Conservation (phyloP, 1,140 invertebrate genomes). For the Pseudomyrmex pallidus region DNA sequence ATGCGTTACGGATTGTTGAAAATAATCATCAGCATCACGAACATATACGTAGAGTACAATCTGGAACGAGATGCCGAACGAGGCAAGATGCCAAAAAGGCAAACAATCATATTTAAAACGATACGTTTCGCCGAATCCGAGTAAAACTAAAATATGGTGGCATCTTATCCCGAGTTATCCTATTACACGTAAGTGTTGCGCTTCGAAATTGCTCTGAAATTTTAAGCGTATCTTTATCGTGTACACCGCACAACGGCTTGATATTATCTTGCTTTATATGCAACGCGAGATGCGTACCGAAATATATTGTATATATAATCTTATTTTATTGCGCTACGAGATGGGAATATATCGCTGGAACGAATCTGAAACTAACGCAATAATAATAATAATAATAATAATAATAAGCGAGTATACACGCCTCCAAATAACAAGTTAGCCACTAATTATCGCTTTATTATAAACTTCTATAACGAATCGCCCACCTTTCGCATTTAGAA, state of each 20-base stretch:
- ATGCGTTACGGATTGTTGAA: not conserved
- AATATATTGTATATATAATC: slow-evolving; percentile 12
- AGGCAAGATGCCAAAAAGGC: too few species aligned
- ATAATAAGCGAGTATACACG: slow-evolving; percentile 31
- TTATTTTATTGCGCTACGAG: slow-evolving; percentile 37
- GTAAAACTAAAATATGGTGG: too few species aligned
- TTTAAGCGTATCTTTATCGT: slow-evolving; percentile 20
- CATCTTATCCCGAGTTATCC: too few species aligned
- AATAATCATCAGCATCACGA: not conserved
- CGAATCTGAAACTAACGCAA: slow-evolving; percentile 37
- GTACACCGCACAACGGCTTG: not conserved
- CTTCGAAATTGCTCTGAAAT: slow-evolving; percentile 12
- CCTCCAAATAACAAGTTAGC: slow-evolving; percentile 36
- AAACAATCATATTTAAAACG: too few species aligned
- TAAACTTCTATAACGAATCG: slow-evolving; percentile 36
- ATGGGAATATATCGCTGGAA: not conserved
- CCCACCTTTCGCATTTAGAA: slow-evolving; percentile 19
- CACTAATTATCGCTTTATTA: slow-evolving; percentile 46
- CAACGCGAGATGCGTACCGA: slow-evolving; percentile 20
- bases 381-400: slow-evolving; percentile 40
- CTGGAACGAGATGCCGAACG: too few species aligned
- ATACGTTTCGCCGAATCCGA: too few species aligned
- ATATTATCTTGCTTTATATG: slow-evolving; percentile 45
- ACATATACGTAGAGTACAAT: not conserved
- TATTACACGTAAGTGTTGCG: not conserved